Conservation (phyloP, 92 coral and sea anemone genomes). For the Parazoanthus darwini region DNA sequence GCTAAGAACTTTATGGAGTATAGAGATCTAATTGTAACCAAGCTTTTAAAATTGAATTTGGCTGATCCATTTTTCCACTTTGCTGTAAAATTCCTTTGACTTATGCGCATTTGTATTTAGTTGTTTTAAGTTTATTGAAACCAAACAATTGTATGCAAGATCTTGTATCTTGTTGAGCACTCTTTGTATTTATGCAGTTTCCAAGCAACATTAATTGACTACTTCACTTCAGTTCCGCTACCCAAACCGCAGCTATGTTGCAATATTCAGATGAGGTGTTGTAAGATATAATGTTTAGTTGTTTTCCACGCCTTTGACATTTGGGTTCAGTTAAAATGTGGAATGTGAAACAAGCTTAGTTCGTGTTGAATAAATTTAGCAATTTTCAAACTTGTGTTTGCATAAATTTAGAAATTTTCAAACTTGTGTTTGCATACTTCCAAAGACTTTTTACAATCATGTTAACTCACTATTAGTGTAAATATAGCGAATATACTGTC, state of each 20-base stretch:
- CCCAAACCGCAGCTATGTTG: slow-evolving; percentile 2
- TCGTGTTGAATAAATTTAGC: background rate
- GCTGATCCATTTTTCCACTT: background rate
- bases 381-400: background rate
- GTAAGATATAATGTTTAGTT: background rate
- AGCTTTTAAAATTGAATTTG: too few species aligned
- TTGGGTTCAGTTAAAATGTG: background rate
- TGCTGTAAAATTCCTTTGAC: background rate
- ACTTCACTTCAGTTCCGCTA: background rate
- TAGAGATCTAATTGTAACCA: too few species aligned
- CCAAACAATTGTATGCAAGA: background rate
- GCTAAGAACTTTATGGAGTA: too few species aligned
- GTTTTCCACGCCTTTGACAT: background rate
- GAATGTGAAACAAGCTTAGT: background rate
- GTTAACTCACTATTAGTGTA: background rate
- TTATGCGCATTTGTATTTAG: background rate
- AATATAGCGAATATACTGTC: background rate
- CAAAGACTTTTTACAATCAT: background rate
- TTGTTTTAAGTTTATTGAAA: background rate
- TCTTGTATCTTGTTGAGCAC: background rate
- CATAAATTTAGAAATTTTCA: background rate
- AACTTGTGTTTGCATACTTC: background rate
- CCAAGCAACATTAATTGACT: background rate
- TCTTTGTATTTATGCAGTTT: background rate
- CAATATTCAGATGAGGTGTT: background rate